phyloP scores from a whole-genome alignment of 1,140 invertebrate genomes.

The Zaprionus ornatus region DNA sequence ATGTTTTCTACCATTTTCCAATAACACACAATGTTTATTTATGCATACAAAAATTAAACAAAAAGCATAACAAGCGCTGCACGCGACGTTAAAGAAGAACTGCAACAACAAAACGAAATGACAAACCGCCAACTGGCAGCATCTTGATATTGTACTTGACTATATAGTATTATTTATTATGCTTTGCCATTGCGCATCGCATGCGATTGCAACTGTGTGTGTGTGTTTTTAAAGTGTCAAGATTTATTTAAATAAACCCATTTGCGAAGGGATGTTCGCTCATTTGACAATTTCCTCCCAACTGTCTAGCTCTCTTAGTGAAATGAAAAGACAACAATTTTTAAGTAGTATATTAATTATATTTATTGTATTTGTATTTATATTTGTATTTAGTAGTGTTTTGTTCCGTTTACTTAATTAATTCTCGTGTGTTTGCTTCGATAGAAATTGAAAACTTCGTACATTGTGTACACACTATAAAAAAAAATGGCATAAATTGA shows the following conservation, averaged over 20 bases:
- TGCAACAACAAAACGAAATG: slow-evolving; percentile 67
- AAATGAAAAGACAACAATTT: slow-evolving; percentile 29
- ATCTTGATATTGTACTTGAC: slow-evolving; percentile 17
- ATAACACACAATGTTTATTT: slow-evolving; percentile 32
- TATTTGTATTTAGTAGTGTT: slow-evolving; percentile 22
- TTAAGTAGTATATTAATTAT: slow-evolving; percentile 78
- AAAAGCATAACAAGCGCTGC: slow-evolving; percentile 52
- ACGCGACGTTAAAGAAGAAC: slow-evolving; percentile 61
- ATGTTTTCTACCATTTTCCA: slow-evolving; percentile 1
- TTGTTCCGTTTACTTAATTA: slow-evolving; percentile 4
- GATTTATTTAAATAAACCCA: slow-evolving; percentile 14
- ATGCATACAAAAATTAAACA: slow-evolving; percentile 26
- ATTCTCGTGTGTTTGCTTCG: background rate
- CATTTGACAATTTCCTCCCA: slow-evolving; percentile 20
- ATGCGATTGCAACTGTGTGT: slow-evolving; percentile 5
- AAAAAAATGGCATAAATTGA: slow-evolving; percentile 59
- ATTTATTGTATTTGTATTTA: slow-evolving; percentile 74
- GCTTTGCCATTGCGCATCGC: slow-evolving; percentile 25
- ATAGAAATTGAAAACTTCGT: slow-evolving; percentile 56
- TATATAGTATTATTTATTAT: slow-evolving; percentile 52
- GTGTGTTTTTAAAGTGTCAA: background rate
- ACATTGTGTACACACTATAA: slow-evolving; percentile 47
- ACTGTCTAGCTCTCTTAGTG: background rate
- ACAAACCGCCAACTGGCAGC: slow-evolving; percentile 52
- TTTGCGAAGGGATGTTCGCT: slow-evolving; percentile 21